Percentiles rank a stretch among this genome's conserved stretches.
phyloP scores from a whole-genome alignment of 1,140 invertebrate genomes.

The Drosophila kepulauana region DNA sequence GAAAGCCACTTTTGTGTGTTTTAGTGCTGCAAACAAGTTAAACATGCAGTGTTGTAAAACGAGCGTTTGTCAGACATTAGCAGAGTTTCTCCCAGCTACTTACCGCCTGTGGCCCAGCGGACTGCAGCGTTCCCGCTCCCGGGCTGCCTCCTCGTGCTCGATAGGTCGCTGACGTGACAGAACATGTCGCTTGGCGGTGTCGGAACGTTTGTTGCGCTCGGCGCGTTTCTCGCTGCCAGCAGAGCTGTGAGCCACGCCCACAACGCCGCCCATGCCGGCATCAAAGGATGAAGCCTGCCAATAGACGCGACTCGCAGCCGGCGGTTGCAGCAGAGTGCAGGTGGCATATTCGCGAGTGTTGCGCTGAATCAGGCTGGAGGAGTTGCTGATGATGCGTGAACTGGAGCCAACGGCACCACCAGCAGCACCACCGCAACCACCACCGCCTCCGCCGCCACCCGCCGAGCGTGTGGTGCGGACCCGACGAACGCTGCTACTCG shows the following conservation, averaged over 20 bases:
- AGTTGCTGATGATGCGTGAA: conserved; percentile 76
- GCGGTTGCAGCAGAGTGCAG: conserved; percentile 73
- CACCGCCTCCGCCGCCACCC: conserved; percentile 19
- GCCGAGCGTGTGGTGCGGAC: conserved; percentile 56
- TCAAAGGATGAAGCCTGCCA: conserved; percentile 85
- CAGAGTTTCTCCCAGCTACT: conserved; percentile 15
- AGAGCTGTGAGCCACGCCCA: conserved; percentile 66
- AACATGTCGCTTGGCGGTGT: conserved; percentile 90
- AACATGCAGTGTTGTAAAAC: conserved; percentile 1
- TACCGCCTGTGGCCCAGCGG: conserved; percentile 77
- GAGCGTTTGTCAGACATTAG: background rate
- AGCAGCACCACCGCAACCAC: conserved; percentile 18
- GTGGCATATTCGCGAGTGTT: conserved; percentile 63
- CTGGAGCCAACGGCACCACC: conserved; percentile 35
- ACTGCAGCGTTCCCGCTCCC: conserved; percentile 59
- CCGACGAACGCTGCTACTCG: conserved; percentile 66
- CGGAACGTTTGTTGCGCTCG: conserved; percentile 86
- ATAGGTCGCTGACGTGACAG: conserved; percentile 91
- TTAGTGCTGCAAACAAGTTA: conserved; percentile 6
- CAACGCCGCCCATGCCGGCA: conserved; percentile 86
- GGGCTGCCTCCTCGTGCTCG: conserved; percentile 87
- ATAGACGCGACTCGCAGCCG: conserved; percentile 70
- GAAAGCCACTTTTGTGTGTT: background rate
- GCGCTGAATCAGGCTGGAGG: conserved; percentile 75
- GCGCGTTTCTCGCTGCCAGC: conserved; percentile 69